phyloP scores from a whole-genome alignment of 2,888 invertebrate genomes.

The Aethes cnicana region DNA sequence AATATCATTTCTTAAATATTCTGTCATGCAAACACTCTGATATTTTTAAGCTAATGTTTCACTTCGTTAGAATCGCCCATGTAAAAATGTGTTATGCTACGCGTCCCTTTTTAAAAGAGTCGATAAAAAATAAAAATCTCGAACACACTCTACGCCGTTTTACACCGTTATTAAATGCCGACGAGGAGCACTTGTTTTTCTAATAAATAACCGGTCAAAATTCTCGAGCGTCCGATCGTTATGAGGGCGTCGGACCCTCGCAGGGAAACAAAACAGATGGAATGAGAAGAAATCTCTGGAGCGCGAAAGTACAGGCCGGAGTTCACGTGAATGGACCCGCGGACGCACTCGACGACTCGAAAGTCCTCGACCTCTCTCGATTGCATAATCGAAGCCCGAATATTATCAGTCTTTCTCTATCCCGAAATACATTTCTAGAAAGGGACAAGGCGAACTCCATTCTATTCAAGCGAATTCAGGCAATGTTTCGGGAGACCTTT shows the following conservation, averaged over 20 bases:
- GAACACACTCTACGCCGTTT: no score
- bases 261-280: slow-evolving; percentile 63
- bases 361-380: slow-evolving; percentile 41
- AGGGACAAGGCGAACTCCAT: slow-evolving; percentile 26
- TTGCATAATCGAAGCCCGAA: slow-evolving; percentile 40
- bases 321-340: slow-evolving; percentile 45
- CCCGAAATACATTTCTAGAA: slow-evolving; percentile 34
- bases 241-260: slow-evolving; percentile 59
- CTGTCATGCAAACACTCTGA: no score
- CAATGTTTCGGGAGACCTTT: slow-evolving; percentile 45
- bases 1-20: no score
- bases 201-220: slow-evolving; percentile 63
- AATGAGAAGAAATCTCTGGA: slow-evolving; percentile 58
- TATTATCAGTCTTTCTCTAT: slow-evolving; percentile 38
- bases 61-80: no score
- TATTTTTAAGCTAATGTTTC: no score
- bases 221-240: slow-evolving; percentile 58
- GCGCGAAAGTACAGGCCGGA: slow-evolving; percentile 59
- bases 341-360: slow-evolving; percentile 41
- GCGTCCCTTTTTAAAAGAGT: no score
- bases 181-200: slow-evolving; percentile 46
- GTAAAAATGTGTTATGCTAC: no score
- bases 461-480: slow-evolving; percentile 37
- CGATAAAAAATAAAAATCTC: no score
- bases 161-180: slow-evolving; percentile 32